Evolutionary conservation across 1,140 invertebrate species (phyloP).

Genomic region (Drosophila orosa): DNA sequence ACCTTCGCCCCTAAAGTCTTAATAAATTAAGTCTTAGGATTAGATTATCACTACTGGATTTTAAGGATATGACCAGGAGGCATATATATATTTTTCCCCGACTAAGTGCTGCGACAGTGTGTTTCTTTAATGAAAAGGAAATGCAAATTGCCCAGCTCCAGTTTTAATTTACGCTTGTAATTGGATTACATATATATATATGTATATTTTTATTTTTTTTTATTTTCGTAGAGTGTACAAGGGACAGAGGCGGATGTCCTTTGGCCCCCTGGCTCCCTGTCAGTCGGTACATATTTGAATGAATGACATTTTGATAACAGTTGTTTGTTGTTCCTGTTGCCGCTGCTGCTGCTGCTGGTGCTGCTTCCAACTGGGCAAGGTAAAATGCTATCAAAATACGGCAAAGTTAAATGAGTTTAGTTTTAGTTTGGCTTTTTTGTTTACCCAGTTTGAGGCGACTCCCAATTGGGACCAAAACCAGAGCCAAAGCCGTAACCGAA

Average conservation of each 20-base stretch:
- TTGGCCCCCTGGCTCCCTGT: conserved; percentile 30
- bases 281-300: conserved; percentile 77
- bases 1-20: neutral
- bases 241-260: conserved; percentile 28
- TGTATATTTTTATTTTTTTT: neutral
- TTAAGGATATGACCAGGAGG: neutral
- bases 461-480: conserved; percentile 34
- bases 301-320: conserved; percentile 83
- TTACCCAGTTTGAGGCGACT: conserved; percentile 38
- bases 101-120: conserved; percentile 6
- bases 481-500: neutral
- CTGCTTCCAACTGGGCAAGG: conserved; percentile 47
- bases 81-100: neutral
- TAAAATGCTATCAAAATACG: conserved; percentile 79
- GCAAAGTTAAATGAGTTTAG: conserved; percentile 83
- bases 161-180: conserved; percentile 37
- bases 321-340: conserved; percentile 62
- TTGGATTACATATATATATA: conserved; percentile 27
- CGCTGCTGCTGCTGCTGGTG: conserved; percentile 16
- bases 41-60: neutral
- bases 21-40: neutral
- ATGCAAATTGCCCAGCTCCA: conserved; percentile 21
- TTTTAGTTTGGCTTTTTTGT: conserved; percentile 78
- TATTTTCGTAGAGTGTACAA: conserved; percentile 54
- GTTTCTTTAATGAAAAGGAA: conserved; percentile 31